Conservation (phyloP, 2,113 vertebrate species). For the Canis aureus region DNA sequence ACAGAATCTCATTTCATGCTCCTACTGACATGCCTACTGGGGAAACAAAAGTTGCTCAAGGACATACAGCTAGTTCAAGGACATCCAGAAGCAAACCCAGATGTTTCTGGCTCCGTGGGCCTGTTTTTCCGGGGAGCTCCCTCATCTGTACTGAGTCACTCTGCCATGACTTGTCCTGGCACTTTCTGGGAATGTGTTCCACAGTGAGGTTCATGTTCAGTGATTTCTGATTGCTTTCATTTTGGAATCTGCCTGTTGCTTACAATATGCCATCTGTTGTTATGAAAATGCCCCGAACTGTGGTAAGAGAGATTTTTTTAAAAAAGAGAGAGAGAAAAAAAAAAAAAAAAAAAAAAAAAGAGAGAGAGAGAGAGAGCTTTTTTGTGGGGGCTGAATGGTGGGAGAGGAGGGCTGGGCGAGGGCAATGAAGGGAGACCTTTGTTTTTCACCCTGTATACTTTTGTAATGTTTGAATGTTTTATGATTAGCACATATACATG, state of each 20-base stretch:
- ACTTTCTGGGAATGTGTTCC: background rate
- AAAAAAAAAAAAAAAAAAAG: no score
- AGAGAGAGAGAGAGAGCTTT: background rate
- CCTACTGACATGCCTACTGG: background rate
- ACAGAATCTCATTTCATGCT: background rate
- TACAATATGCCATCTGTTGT: conserved; percentile 5
- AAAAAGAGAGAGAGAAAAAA: background rate
- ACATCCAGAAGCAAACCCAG: background rate
- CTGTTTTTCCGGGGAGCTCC: background rate
- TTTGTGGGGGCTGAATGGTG: background rate
- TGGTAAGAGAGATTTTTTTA: background rate
- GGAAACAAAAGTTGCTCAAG: background rate
- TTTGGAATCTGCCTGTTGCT: conserved; percentile 37
- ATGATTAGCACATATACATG: background rate
- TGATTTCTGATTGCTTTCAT: background rate
- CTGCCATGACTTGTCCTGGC: background rate
- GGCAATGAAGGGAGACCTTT: background rate
- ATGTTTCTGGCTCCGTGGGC: background rate
- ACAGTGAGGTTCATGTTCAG: background rate
- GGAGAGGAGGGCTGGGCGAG: background rate
- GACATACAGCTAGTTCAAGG: background rate
- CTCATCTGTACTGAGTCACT: background rate
- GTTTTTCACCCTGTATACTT: conserved; percentile 27
- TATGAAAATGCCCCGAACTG: conserved; percentile 25
- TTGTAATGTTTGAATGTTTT: conserved; percentile 54